Evolutionary conservation across 1,140 invertebrate genomes (phyloP).

Genomic region (Drosophila lacertosa): DNA sequence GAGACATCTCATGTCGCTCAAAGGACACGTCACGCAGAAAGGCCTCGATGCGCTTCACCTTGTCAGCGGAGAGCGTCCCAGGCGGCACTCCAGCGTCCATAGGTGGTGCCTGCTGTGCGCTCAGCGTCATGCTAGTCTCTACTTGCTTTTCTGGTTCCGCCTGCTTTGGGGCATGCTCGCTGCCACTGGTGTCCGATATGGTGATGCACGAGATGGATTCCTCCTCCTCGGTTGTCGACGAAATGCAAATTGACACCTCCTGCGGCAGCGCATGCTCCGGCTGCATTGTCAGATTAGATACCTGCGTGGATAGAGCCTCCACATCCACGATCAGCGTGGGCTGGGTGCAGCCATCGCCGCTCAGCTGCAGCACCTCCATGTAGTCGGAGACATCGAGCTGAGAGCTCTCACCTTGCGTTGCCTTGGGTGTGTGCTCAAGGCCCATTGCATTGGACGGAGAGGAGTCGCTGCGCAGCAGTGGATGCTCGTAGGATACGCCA

Average conservation of each 20-base stretch:
- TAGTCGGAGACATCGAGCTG: conserved; percentile 50
- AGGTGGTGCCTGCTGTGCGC: conserved; percentile 18
- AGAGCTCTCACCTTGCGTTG: neutral
- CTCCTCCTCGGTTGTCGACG: conserved; percentile 60
- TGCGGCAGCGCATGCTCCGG: neutral
- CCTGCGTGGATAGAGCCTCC: conserved; percentile 42
- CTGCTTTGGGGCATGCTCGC: conserved; percentile 33
- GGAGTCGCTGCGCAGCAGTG: conserved; percentile 38
- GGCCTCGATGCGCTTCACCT: conserved; percentile 63
- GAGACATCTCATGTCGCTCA: conserved; percentile 35
- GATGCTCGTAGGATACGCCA: conserved; percentile 21
- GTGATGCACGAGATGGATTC: conserved; percentile 62
- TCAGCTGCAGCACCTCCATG: conserved; percentile 73
- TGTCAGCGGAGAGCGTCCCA: conserved; percentile 41
- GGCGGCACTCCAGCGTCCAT: neutral
- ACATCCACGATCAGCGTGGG: conserved; percentile 16
- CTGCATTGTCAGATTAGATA: conserved; percentile 57
- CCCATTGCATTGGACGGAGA: conserved; percentile 13
- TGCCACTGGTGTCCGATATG: conserved; percentile 65
- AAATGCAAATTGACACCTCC: conserved; percentile 62
- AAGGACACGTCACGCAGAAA: conserved; percentile 74
- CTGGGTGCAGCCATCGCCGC: conserved; percentile 54
- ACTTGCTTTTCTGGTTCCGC: neutral
- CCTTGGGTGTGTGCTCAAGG: conserved; percentile 2
- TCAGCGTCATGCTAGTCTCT: conserved; percentile 50